These are phyloP conservation scores for Olivierus martensii DNA, from an alignment of 1,140 invertebrate species.

Conservation along the genomic window DNA sequence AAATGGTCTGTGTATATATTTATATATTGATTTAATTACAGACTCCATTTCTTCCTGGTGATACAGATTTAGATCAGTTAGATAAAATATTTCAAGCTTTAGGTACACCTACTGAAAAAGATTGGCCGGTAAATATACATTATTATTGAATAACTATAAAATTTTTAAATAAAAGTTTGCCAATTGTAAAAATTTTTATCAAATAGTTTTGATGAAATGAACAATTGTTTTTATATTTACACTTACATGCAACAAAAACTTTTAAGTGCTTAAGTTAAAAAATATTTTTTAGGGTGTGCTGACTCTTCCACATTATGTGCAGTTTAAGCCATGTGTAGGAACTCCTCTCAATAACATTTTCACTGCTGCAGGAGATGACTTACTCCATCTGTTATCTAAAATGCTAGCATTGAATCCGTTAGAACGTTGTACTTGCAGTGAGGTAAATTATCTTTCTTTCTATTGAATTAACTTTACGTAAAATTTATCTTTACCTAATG, in stretches of 20 bases:
- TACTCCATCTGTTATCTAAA: slow-evolving; percentile 66
- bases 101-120: slow-evolving; percentile 83
- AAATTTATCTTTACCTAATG: slow-evolving; percentile 3
- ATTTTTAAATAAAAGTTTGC: too few species aligned
- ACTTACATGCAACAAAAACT: too few species aligned
- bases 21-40: slow-evolving; percentile 20
- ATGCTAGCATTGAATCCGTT: slow-evolving; percentile 74
- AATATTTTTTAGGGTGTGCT: slow-evolving; percentile 52
- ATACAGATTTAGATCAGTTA: slow-evolving; percentile 92
- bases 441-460: slow-evolving; percentile 1
- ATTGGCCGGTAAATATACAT: slow-evolving; percentile 61
- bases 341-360: slow-evolving; percentile 84
- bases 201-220: too few species aligned
- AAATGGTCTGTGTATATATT: too few species aligned
- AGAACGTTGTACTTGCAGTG: slow-evolving; percentile 60
- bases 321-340: slow-evolving; percentile 63
- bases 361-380: slow-evolving; percentile 83
- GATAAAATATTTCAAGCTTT: slow-evolving; percentile 83
- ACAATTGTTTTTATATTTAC: too few species aligned
- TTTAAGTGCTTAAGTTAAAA: too few species aligned
- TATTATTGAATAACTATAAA: too few species aligned
- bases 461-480: not conserved
- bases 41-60: slow-evolving; percentile 88
- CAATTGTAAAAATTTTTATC: too few species aligned
- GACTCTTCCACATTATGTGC: slow-evolving; percentile 76